A percentile compares a stretch with the other conserved stretches of the same genome.
These are phyloP conservation scores for Lepus timidus DNA, from an alignment of 2,113 vertebrate species.

Conservation along the genomic window DNA sequence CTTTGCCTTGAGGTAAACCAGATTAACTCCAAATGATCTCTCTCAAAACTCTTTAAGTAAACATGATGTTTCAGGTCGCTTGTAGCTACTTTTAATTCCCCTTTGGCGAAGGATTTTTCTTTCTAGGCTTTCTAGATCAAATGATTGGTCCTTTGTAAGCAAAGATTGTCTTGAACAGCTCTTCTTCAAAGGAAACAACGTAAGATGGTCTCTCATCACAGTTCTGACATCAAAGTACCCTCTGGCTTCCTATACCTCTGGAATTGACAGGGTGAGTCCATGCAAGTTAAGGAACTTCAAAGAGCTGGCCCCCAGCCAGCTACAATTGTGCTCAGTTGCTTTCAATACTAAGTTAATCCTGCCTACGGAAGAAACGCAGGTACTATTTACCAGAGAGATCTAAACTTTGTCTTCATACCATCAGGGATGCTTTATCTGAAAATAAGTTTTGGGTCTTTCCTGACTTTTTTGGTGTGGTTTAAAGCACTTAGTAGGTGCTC, in stretches of 20 bases:
- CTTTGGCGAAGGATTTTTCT: conserved; percentile 46
- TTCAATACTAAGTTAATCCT: conserved; percentile 52
- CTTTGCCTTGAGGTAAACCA: conserved; percentile 59
- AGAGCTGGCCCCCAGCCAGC: conserved; percentile 48
- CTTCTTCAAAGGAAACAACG: conserved; percentile 54
- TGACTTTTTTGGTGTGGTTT: not conserved
- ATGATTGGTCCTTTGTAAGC: not conserved
- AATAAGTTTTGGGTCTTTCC: not conserved
- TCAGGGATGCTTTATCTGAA: not conserved
- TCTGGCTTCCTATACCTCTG: conserved; percentile 56
- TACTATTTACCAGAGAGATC: conserved; percentile 3
- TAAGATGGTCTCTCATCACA: conserved; percentile 34
- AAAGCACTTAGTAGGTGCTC: not conserved
- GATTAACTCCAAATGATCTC: conserved; percentile 62
- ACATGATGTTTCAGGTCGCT: conserved; percentile 57
- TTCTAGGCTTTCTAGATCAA: conserved; percentile 45
- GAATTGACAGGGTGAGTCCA: conserved; percentile 31
- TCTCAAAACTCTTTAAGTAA: conserved; percentile 51
- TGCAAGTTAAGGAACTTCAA: conserved; percentile 47
- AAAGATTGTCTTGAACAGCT: conserved; percentile 59
- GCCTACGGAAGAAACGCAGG: conserved; percentile 40
- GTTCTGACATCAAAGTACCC: conserved; percentile 40
- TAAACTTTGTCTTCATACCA: conserved; percentile 1
- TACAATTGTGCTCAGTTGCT: not conserved
- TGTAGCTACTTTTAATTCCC: not conserved